Conservation (phyloP, 1,140 invertebrate species). For the Drosophila jambulina region DNA sequence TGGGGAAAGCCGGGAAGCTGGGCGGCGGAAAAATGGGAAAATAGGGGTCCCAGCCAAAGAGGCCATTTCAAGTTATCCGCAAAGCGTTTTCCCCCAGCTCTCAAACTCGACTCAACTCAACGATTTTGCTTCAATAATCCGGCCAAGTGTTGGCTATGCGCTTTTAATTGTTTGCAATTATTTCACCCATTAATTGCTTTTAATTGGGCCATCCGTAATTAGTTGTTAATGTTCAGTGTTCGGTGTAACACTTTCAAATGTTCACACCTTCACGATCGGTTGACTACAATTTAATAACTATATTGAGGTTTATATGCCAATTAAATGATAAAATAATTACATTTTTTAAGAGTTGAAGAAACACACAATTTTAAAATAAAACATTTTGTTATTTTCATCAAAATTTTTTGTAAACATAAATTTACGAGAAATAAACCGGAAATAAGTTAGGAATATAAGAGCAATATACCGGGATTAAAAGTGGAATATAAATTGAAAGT, state of each 20-base stretch:
- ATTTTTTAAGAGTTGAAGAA: not conserved
- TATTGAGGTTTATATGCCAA: not conserved
- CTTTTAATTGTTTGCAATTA: constrained; percentile 71
- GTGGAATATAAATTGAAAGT: too few species aligned
- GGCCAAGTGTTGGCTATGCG: constrained; percentile 37
- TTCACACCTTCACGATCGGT: constrained; percentile 25
- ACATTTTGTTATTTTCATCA: not conserved
- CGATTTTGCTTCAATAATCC: constrained; percentile 50
- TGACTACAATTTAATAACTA: not conserved
- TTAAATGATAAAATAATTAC: not conserved
- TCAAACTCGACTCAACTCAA: not conserved
- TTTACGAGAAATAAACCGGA: too few species aligned
- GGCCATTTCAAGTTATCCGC: constrained; percentile 18
- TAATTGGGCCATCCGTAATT: constrained; percentile 53
- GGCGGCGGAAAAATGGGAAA: not conserved
- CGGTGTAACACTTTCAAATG: constrained; percentile 20
- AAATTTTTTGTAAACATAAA: not conserved
- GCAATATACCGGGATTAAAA: too few species aligned
- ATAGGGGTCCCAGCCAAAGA: not conserved
- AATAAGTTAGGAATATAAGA: too few species aligned
- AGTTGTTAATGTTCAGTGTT: constrained; percentile 33
- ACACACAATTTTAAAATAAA: not conserved
- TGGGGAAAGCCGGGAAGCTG: constrained; percentile 1
- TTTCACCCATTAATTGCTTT: constrained; percentile 42
- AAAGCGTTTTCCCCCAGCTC: not conserved